Percentiles rank a stretch among this genome's conserved stretches.
phyloP scores from a whole-genome alignment of 23 tunicate genomes.

The Halocynthia roretzi region DNA sequence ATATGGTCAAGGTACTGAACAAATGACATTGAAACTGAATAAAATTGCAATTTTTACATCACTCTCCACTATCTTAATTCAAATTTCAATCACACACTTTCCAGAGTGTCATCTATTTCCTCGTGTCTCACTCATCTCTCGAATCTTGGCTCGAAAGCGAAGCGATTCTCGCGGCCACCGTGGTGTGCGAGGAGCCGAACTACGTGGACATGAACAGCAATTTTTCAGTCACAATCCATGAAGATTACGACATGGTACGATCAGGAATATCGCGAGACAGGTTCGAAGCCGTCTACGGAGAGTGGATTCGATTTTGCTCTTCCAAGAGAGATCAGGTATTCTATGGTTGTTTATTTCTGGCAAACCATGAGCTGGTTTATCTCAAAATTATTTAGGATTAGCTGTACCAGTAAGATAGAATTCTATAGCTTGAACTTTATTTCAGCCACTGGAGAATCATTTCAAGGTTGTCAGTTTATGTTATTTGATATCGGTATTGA shows the following conservation, averaged over 20 bases:
- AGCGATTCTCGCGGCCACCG: constrained; percentile 30
- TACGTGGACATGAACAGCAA: constrained; percentile 70
- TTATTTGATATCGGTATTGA: constrained; percentile 69
- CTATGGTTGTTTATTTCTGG: neutral
- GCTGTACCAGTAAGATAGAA: neutral
- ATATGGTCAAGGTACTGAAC: constrained; percentile 48
- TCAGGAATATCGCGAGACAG: constrained; percentile 62
- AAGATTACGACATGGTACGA: constrained; percentile 64
- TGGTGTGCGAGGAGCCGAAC: constrained; percentile 43
- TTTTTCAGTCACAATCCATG: constrained; percentile 70
- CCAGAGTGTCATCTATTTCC: constrained; percentile 72
- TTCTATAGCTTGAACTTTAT: neutral
- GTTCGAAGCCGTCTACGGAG: constrained; percentile 50
- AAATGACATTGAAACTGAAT: neutral
- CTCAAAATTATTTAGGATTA: neutral
- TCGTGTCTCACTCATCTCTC: constrained; percentile 61
- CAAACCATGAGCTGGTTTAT: neutral
- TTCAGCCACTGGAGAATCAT: constrained; percentile 23
- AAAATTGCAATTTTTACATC: neutral
- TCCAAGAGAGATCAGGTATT: constrained; percentile 15
- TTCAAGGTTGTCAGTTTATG: constrained; percentile 60
- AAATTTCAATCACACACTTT: neutral
- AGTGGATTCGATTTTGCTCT: constrained; percentile 56
- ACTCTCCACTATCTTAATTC: neutral
- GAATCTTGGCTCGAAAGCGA: constrained; percentile 53